Conservation (phyloP, 2,888 invertebrate species). For the Elegia similella region DNA sequence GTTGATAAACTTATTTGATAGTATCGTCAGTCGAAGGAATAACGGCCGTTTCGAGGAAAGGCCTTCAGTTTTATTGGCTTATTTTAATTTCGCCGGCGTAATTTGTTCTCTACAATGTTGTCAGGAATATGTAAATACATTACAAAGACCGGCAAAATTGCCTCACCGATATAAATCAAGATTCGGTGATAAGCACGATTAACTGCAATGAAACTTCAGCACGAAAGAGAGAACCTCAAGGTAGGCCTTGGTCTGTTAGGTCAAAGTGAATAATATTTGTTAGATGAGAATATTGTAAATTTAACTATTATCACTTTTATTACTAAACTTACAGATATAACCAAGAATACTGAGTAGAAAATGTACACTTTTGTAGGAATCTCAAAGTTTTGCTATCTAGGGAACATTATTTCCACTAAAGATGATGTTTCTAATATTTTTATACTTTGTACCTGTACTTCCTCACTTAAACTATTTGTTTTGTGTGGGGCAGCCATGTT, state of each 20-base stretch:
- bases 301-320: no score
- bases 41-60: not conserved
- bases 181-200: not conserved
- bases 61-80: not conserved
- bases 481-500: slow-evolving; percentile 41
- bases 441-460: no score
- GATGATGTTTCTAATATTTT: no score
- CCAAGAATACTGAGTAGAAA: no score
- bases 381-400: no score
- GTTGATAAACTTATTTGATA: not conserved
- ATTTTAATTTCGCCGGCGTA: not conserved
- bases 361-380: no score
- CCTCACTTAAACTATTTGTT: not conserved
- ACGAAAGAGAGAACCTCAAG: not conserved
- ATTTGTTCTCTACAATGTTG: not conserved
- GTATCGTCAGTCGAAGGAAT: not conserved
- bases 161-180: not conserved
- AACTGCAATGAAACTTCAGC: not conserved
- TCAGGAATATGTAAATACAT: not conserved
- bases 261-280: no score
- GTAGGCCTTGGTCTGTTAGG: not conserved
- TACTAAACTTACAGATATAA: no score
- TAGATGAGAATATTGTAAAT: no score
- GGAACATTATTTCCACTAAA: no score
- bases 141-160: not conserved